phyloP scores from a whole-genome alignment of 2,797 vertebrate genomes.

The Sternarchorhynchus goeldii region DNA sequence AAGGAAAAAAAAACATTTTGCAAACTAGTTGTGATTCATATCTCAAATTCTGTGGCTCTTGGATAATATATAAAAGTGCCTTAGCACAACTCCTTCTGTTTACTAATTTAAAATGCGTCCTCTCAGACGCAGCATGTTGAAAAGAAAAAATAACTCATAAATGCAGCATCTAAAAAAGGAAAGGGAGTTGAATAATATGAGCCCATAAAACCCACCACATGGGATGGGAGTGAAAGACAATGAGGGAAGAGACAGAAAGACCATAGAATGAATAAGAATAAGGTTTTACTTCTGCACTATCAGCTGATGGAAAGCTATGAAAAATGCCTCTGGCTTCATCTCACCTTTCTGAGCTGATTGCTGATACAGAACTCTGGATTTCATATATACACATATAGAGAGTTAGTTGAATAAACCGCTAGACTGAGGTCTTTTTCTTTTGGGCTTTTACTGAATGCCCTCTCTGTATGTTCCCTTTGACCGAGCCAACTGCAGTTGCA shows the following conservation, averaged over 20 bases:
- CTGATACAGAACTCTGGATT: not conserved
- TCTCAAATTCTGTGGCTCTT: slow-evolving; percentile 44
- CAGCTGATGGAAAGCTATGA: slow-evolving; percentile 43
- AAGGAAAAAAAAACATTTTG: slow-evolving; percentile 36
- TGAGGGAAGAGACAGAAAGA: not conserved
- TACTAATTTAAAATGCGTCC: slow-evolving; percentile 66
- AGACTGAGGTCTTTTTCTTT: slow-evolving; percentile 3
- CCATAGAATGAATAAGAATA: slow-evolving; percentile 21
- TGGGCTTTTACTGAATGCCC: not conserved
- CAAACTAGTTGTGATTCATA: slow-evolving; percentile 54
- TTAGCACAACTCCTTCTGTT: slow-evolving; percentile 60
- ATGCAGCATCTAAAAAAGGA: slow-evolving; percentile 58
- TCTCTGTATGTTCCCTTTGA: slow-evolving; percentile 16
- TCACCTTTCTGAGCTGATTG: slow-evolving; percentile 5
- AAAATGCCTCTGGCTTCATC: slow-evolving; percentile 31
- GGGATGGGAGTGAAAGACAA: slow-evolving; percentile 18
- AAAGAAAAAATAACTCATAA: slow-evolving; percentile 59
- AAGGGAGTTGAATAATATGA: slow-evolving; percentile 48
- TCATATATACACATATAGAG: not conserved
- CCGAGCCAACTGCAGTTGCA: slow-evolving; percentile 8
- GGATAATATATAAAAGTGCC: slow-evolving; percentile 60
- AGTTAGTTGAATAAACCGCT: not conserved
- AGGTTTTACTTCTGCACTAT: slow-evolving; percentile 15
- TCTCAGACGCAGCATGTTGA: slow-evolving; percentile 42
- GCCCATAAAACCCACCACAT: slow-evolving; percentile 54